phyloP scores from a whole-genome alignment of 2,113 vertebrate species.

The Aldabrachelys gigantea region DNA sequence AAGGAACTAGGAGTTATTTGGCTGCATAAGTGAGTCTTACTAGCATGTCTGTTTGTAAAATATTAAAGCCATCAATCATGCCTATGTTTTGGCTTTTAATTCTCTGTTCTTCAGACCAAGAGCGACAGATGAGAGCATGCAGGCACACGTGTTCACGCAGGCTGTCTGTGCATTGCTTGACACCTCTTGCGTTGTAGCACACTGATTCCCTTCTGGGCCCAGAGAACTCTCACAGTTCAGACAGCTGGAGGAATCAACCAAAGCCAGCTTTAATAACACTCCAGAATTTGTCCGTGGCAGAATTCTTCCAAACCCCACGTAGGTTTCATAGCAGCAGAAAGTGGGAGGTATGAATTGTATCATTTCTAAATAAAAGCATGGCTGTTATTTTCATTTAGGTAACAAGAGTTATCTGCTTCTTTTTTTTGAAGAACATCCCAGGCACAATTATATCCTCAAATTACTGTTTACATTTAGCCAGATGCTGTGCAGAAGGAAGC shows the following conservation, averaged over 20 bases:
- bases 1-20: background rate
- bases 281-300: background rate
- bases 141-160: background rate
- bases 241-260: rapidly evolving
- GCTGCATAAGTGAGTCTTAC: background rate
- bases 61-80: background rate
- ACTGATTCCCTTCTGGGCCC: background rate
- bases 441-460: slow-evolving; percentile 20
- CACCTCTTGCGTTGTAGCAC: background rate
- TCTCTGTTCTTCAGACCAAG: slow-evolving; percentile 17
- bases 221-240: background rate
- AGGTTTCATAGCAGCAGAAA: background rate
- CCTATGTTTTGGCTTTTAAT: background rate
- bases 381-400: slow-evolving; percentile 57
- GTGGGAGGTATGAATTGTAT: background rate
- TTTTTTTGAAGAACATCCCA: slow-evolving; percentile 49
- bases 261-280: background rate
- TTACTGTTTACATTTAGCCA: background rate
- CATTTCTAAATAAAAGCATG: background rate
- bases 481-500: background rate
- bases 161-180: background rate
- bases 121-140: slow-evolving; percentile 1
- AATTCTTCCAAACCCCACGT: background rate
- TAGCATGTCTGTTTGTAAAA: background rate
- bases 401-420: slow-evolving; percentile 51